These are phyloP conservation scores for Alcis repandata DNA, from an alignment of 2,888 invertebrate genomes.

Conservation along the genomic window DNA sequence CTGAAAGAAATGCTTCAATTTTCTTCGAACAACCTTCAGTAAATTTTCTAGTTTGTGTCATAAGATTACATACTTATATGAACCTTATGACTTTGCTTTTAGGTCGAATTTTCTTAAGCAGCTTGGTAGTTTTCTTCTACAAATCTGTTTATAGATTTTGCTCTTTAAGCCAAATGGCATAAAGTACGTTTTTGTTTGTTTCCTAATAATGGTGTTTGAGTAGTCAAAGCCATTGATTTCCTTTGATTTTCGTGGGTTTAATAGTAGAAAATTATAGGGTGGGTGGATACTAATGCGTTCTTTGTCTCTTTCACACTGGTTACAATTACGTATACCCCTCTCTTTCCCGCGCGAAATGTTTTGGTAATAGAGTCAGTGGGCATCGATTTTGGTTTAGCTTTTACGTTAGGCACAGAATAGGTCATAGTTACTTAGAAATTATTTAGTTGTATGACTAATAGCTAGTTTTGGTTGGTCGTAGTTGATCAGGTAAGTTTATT, in stretches of 20 bases:
- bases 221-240: slow-evolving; percentile 46
- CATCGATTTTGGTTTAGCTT: slow-evolving; percentile 17
- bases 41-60: neutral
- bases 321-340: neutral
- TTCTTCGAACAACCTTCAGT: slow-evolving; percentile 12
- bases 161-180: slow-evolving; percentile 10
- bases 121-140: slow-evolving; percentile 12
- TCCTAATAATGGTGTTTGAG: slow-evolving; percentile 40
- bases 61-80: neutral
- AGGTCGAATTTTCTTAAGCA: slow-evolving; percentile 14
- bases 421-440: neutral
- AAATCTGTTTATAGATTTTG: slow-evolving; percentile 32
- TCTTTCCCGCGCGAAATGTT: slow-evolving; percentile 11
- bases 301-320: slow-evolving; percentile 8
- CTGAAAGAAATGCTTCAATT: neutral
- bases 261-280: slow-evolving; percentile 47
- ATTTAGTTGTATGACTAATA: neutral
- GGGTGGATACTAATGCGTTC: slow-evolving; percentile 36
- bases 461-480: neutral
- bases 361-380: slow-evolving; percentile 17
- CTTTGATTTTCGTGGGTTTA: slow-evolving; percentile 53
- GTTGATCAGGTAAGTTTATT: too few relatives aligned
- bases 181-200: slow-evolving; percentile 46
- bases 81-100: neutral
- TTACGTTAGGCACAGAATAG: neutral